phyloP scores from a whole-genome alignment of 2,797 vertebrate genomes.

The Gallinago stenura region DNA sequence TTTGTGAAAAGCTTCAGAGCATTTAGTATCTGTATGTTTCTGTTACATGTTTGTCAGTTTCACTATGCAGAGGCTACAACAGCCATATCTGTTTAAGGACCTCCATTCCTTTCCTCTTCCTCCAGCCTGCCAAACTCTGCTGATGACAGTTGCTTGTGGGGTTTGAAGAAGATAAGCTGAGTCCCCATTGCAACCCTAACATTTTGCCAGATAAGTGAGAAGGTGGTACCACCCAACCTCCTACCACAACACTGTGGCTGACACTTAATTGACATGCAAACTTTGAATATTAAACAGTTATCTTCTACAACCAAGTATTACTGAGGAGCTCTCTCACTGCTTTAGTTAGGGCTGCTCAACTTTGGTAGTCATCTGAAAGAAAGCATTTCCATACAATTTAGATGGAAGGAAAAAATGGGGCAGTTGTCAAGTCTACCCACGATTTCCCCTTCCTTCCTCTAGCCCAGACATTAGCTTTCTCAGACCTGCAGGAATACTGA shows the following conservation, averaged over 20 bases:
- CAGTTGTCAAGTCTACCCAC: background rate
- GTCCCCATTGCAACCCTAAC: background rate
- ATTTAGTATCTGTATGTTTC: background rate
- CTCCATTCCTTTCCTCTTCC: background rate
- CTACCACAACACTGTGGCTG: background rate
- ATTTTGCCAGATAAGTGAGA: background rate
- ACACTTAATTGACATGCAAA: background rate
- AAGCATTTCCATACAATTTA: background rate
- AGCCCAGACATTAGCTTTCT: background rate
- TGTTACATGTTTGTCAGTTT: background rate
- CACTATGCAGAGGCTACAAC: background rate
- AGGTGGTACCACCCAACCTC: background rate
- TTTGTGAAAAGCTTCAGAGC: background rate
- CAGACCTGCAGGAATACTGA: background rate
- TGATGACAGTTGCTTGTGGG: background rate
- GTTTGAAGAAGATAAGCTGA: slow-evolving; percentile 7
- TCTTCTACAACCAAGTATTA: background rate
- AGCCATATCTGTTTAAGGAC: background rate
- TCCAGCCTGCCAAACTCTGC: background rate
- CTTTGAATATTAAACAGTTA: background rate
- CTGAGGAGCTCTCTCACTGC: background rate
- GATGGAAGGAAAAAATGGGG: background rate
- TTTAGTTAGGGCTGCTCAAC: background rate
- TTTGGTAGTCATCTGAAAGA: background rate
- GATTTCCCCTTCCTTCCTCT: background rate